These are phyloP conservation scores for Dichetophora obliterata DNA, from an alignment of 2,888 invertebrate species.

Conservation along the genomic window DNA sequence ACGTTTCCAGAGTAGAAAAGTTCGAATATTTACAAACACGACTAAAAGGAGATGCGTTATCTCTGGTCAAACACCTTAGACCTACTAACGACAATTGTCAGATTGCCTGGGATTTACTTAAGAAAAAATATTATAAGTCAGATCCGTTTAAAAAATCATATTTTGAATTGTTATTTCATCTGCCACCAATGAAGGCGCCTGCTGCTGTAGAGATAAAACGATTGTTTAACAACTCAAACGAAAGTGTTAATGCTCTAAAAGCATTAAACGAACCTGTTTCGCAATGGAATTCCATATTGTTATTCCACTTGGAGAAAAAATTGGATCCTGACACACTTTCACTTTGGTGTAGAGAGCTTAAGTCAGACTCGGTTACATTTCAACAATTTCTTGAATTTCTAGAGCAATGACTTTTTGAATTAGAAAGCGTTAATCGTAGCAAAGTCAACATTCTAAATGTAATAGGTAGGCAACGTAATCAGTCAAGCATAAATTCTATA, in stretches of 20 bases:
- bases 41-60: constrained; percentile 40
- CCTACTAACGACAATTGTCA: constrained; percentile 42
- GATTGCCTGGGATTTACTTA: constrained; percentile 38
- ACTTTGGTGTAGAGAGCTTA: constrained; percentile 24
- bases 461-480: not conserved
- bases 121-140: constrained; percentile 37
- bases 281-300: constrained; percentile 28
- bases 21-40: constrained; percentile 43
- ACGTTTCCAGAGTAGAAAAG: constrained; percentile 41
- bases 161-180: constrained; percentile 37
- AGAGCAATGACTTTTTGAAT: constrained; percentile 4
- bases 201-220: constrained; percentile 29
- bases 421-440: not conserved
- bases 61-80: constrained; percentile 41
- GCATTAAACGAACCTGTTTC: constrained; percentile 16
- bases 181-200: constrained; percentile 1
- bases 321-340: constrained; percentile 14
- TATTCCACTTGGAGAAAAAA: constrained; percentile 37
- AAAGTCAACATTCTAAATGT: not conserved
- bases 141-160: constrained; percentile 39
- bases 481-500: not conserved
- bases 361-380: no score
- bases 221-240: constrained; percentile 32
- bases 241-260: constrained; percentile 35
- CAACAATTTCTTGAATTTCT: constrained; percentile 38